Conservation (phyloP, 2,797 vertebrate species). For the Parauchenoglanis ngamensis region DNA sequence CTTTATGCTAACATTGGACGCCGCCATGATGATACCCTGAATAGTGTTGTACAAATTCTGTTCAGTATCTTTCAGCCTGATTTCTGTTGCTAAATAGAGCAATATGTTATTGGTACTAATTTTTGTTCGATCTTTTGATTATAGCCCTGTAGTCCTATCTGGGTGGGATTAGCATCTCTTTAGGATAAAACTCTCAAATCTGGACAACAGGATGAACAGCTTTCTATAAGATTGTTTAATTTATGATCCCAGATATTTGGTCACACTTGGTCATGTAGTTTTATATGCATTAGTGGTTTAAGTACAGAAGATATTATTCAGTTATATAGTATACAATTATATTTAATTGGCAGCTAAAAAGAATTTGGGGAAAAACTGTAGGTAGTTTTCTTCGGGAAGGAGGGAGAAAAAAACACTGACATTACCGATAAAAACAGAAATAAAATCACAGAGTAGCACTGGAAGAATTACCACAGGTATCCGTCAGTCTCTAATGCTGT, state of each 20-base stretch:
- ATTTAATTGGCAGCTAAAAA: not conserved
- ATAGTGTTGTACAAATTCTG: not conserved
- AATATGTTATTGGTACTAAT: not conserved
- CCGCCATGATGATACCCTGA: not conserved
- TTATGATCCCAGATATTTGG: not conserved
- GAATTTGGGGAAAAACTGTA: not conserved
- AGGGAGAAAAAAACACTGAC: not conserved
- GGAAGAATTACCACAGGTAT: not conserved
- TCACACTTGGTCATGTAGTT: not conserved
- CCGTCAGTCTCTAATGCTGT: not conserved
- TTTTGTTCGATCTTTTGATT: not conserved
- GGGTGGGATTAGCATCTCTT: not conserved
- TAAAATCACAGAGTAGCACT: not conserved
- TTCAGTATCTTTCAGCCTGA: not conserved
- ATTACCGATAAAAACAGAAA: not conserved
- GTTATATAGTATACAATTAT: not conserved
- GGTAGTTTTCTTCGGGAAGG: not conserved
- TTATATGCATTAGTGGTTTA: not conserved
- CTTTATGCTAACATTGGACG: not conserved
- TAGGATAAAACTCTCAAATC: not conserved
- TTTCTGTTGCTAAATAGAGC: not conserved
- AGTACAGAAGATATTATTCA: not conserved
- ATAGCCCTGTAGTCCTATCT: not conserved
- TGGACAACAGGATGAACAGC: not conserved
- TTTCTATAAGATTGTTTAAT: not conserved